A percentile compares a stretch with the other conserved stretches of the same genome.
Evolutionary conservation across 2,888 invertebrate species (phyloP).

Genomic region (Podabrus alpinus): DNA sequence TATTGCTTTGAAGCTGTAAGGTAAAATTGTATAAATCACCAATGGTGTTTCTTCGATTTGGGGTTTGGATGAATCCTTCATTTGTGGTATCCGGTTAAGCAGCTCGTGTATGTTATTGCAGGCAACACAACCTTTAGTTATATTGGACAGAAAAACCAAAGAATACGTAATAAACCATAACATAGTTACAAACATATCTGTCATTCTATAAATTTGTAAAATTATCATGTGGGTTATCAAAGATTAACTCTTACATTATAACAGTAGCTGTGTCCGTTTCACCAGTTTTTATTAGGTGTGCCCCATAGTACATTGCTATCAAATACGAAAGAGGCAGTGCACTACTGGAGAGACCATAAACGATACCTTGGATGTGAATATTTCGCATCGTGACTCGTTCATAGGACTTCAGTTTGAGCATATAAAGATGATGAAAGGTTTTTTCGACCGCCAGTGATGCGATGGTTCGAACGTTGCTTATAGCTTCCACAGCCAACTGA

Average conservation of each 20-base stretch:
- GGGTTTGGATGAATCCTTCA: slow-evolving; percentile 49
- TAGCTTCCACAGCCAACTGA: slow-evolving; percentile 75
- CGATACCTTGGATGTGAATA: slow-evolving; percentile 68
- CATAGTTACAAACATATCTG: slow-evolving; percentile 73
- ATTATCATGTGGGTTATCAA: background rate
- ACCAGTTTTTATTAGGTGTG: slow-evolving; percentile 65
- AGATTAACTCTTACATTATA: slow-evolving; percentile 78
- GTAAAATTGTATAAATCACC: slow-evolving; percentile 41
- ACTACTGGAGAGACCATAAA: slow-evolving; percentile 71
- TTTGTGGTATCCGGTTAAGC: slow-evolving; percentile 65
- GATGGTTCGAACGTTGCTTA: slow-evolving; percentile 77
- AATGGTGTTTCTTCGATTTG: slow-evolving; percentile 42
- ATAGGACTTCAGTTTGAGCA: slow-evolving; percentile 63
- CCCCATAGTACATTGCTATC: slow-evolving; percentile 73
- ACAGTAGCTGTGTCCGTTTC: slow-evolving; percentile 63
- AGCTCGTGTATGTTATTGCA: slow-evolving; percentile 70
- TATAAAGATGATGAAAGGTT: slow-evolving; percentile 67
- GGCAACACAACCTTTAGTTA: slow-evolving; percentile 76
- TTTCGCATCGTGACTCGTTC: slow-evolving; percentile 62
- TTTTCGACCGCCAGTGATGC: slow-evolving; percentile 73
- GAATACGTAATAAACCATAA: slow-evolving; percentile 68
- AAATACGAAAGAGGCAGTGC: slow-evolving; percentile 74
- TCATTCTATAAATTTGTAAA: slow-evolving; percentile 62
- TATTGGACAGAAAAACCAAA: slow-evolving; percentile 77
- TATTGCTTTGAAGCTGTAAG: background rate